A percentile compares a stretch with the other conserved stretches of the same genome.
Conservation (phyloP, 2,113 vertebrate species). For the Tinamus guttatus region DNA sequence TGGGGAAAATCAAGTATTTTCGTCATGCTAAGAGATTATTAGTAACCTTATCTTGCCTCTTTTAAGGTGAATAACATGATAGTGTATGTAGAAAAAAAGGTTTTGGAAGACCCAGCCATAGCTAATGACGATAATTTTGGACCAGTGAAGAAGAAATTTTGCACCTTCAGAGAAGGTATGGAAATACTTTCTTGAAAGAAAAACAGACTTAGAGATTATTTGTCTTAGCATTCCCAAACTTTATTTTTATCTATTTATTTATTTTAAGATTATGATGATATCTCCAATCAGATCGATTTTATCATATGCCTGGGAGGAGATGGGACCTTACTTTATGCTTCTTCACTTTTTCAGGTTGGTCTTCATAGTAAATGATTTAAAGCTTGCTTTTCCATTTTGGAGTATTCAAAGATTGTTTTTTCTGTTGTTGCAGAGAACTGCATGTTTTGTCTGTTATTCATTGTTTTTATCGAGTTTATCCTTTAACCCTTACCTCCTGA, state of each 20-base stretch:
- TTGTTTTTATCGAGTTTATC: background rate
- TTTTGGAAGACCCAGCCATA: conserved; percentile 93
- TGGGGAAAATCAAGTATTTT: background rate
- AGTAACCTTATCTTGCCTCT: background rate
- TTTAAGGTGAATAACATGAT: conserved; percentile 91
- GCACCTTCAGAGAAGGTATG: conserved; percentile 95
- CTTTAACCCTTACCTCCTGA: background rate
- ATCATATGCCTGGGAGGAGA: conserved; percentile 89
- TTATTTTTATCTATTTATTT: background rate
- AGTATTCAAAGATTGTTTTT: background rate
- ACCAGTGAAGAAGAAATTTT: conserved; percentile 91
- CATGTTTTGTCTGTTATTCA: background rate
- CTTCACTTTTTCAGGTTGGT: conserved; percentile 85
- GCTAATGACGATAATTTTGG: conserved; percentile 89
- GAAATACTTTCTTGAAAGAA: background rate
- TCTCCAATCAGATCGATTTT: conserved; percentile 86
- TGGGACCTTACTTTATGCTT: conserved; percentile 86
- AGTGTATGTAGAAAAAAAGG: conserved; percentile 96
- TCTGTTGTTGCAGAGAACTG: background rate
- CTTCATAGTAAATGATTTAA: background rate
- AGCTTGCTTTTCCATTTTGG: background rate
- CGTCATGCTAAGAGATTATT: background rate
- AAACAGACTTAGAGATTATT: background rate
- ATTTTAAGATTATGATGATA: conserved; percentile 86
- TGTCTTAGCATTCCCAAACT: background rate